A percentile compares a stretch with the other conserved stretches of the same genome.
These are phyloP conservation scores for Myripristis murdjan DNA, from an alignment of 2,797 vertebrate genomes.

Conservation along the genomic window DNA sequence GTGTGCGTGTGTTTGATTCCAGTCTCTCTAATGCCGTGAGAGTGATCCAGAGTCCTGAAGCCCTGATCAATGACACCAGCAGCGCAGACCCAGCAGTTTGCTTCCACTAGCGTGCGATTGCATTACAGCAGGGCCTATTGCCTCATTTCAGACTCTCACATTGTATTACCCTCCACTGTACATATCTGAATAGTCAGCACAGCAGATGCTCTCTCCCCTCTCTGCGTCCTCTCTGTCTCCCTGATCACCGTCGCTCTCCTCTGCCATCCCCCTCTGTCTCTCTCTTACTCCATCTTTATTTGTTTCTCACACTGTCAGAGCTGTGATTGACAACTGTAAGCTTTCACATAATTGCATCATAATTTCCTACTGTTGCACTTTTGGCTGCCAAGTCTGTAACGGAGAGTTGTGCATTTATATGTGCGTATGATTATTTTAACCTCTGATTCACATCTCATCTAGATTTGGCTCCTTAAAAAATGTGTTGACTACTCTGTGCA, in stretches of 20 bases:
- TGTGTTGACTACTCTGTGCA: no score
- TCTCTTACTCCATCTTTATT: conserved; percentile 14
- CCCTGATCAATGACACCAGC: conserved; percentile 9
- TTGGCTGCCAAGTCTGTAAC: conserved; percentile 22
- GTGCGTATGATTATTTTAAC: conserved; percentile 12
- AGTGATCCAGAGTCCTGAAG: neutral
- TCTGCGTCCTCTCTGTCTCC: conserved; percentile 32
- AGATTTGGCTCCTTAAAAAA: neutral
- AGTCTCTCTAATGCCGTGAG: neutral
- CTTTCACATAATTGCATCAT: conserved; percentile 76
- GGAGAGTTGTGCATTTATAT: conserved; percentile 14
- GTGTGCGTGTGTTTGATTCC: no score
- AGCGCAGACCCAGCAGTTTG: conserved; percentile 12
- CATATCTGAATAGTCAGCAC: conserved; percentile 60
- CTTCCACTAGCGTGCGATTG: conserved; percentile 27
- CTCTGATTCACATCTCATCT: conserved; percentile 8
- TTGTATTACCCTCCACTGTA: conserved; percentile 47
- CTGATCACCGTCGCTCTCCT: conserved; percentile 55
- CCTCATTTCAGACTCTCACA: conserved; percentile 61
- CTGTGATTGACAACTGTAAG: conserved; percentile 60
- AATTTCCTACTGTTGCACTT: conserved; percentile 42
- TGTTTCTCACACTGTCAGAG: conserved; percentile 36
- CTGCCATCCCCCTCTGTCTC: conserved; percentile 24
- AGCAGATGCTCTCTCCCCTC: conserved; percentile 37
- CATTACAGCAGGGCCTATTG: conserved; percentile 51